Percentiles rank a stretch among this genome's conserved stretches.
These are phyloP conservation scores for Eupithecia vulgata DNA, from an alignment of 2,888 invertebrate genomes.

Conservation along the genomic window DNA sequence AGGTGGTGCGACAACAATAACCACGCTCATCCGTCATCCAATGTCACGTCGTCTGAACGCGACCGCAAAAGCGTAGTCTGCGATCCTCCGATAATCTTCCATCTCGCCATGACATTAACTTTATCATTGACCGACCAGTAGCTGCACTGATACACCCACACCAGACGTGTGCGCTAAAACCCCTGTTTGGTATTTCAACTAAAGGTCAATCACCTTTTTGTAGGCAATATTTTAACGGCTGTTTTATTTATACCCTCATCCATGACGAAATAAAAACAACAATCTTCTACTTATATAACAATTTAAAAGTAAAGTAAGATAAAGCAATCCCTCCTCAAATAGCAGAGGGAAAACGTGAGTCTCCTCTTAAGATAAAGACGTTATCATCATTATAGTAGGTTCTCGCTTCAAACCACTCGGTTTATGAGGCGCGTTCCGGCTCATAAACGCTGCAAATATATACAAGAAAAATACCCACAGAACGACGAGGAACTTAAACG, in stretches of 20 bases:
- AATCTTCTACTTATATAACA: slow-evolving; percentile 35
- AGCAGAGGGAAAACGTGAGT: slow-evolving; percentile 43
- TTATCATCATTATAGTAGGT: slow-evolving; percentile 53
- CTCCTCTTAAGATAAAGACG: slow-evolving; percentile 45
- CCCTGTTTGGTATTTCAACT: background rate
- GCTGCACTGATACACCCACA: slow-evolving; percentile 34
- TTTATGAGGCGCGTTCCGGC: slow-evolving; percentile 58
- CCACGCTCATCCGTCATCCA: slow-evolving; percentile 40
- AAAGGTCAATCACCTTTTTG: slow-evolving; percentile 9
- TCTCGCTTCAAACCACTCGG: slow-evolving; percentile 47
- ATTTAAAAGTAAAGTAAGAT: slow-evolving; percentile 42
- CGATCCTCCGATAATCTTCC: slow-evolving; percentile 46
- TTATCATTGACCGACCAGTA: slow-evolving; percentile 44
- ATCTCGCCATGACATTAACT: slow-evolving; percentile 45
- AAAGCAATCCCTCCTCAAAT: slow-evolving; percentile 40
- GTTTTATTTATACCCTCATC: slow-evolving; percentile 4
- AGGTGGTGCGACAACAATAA: slow-evolving; percentile 20
- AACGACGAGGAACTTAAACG: slow-evolving; percentile 70
- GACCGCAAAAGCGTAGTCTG: slow-evolving; percentile 27
- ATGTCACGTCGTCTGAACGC: slow-evolving; percentile 36
- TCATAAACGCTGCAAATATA: slow-evolving; percentile 68
- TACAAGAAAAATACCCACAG: slow-evolving; percentile 67
- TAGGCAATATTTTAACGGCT: background rate
- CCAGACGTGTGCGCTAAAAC: slow-evolving; percentile 4
- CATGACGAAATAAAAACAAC: slow-evolving; percentile 27